Base-by-base conservation (phyloP, 2,888 invertebrate species). In the Tipula helvola region DNA sequence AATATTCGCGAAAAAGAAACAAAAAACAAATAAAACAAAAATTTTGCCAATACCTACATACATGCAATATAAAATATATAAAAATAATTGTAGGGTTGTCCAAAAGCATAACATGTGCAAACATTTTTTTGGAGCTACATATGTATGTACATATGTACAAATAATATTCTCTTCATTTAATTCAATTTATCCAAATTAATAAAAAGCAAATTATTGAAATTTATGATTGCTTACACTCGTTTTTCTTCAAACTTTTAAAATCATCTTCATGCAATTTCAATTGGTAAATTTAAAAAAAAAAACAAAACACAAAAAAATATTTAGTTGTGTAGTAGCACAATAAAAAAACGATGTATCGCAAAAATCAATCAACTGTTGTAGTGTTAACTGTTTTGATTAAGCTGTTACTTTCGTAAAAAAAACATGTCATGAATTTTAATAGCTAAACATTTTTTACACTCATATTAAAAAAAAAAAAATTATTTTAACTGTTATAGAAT, bases 371-470 rank as follows among this genome's bases (percentile, higher is more conserved):
- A 85, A 85, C 85, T 85, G 85, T 85, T 85, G 84, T 85, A 42
- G 85, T 85, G 85, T 42, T 85, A 85, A 85, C 85, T 85, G 85
- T 85, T 85, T 85, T 42, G 85, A 85, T 85, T 85, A 85, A 85
- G 85, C 85, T 85, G 85, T 85, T 85, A 85, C 85, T 85, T 85
- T 42, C 42, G 39, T 85, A 85, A 85, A 85, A 85, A 85, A 41
- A 85, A 85, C 85, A 41, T 85, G 85, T 42, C 85, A 85, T 85
- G 85, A 85, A 85, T 85, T 85, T 85, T 85, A 42, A 85, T 84
- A 85, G 41, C 28, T 39, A 83, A 84, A 84, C 84, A 84, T 84
- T 83, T 83, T 39, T 83, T 83, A 5, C n/a, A 36, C 36, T 13
- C 10, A 83, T 36, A 83, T 83, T 36, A 83, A 83, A 36, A 83